phyloP scores from a whole-genome alignment of 92 coral and sea anemone genomes.

The Bergia puertoricense region DNA sequence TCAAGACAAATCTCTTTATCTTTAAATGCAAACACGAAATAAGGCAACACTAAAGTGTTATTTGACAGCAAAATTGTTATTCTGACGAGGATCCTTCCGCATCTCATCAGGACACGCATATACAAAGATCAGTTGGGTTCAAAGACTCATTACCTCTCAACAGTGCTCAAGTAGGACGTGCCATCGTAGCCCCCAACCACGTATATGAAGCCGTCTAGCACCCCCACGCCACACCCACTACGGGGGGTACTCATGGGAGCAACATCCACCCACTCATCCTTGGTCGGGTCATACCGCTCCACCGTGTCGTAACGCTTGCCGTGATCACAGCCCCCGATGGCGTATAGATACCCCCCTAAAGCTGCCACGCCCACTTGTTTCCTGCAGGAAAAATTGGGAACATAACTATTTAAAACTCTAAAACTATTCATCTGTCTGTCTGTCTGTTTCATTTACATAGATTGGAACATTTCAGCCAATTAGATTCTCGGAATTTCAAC shows the following conservation, averaged over 20 bases:
- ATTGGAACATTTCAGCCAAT: no score
- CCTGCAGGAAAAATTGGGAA: slow-evolving; percentile 41
- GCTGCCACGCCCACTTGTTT: slow-evolving; percentile 98
- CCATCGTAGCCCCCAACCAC: slow-evolving; percentile 99
- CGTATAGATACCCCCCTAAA: slow-evolving; percentile 86
- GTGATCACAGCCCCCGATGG: slow-evolving; percentile 98
- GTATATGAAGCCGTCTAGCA: slow-evolving; percentile 92
- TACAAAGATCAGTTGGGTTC: neutral
- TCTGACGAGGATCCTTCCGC: neutral
- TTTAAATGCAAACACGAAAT: no score
- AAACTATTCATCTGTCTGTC: no score
- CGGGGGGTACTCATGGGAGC: slow-evolving; percentile 96
- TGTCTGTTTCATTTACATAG: no score
- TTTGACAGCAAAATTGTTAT: neutral
- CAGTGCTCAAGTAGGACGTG: slow-evolving; percentile 91
- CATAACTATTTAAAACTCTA: no score
- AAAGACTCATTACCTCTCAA: slow-evolving; percentile 76
- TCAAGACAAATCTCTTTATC: no score
- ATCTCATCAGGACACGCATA: neutral
- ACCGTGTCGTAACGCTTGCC: slow-evolving; percentile 91
- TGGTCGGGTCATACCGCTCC: slow-evolving; percentile 89
- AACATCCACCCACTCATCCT: slow-evolving; percentile 90
- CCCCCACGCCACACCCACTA: slow-evolving; percentile 99
- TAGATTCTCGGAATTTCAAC: no score
- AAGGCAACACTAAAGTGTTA: no score